Percentiles rank a stretch among this genome's conserved stretches.
Conservation (phyloP, 2,113 vertebrate genomes). For the Heterotilapia buettikoferi region DNA sequence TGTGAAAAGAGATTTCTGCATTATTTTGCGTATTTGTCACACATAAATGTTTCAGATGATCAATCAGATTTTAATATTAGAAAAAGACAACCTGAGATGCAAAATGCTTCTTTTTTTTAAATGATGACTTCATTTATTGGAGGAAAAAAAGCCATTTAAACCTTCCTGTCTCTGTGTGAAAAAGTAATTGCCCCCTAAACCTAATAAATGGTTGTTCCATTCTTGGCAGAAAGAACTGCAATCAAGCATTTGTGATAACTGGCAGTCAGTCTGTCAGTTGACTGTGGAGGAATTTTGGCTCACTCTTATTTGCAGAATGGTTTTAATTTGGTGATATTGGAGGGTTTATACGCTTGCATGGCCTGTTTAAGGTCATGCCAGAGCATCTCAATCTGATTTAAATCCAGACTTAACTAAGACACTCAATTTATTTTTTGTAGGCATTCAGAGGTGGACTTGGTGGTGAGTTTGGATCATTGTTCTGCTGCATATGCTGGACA, state of each 20-base stretch:
- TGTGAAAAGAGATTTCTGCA: not conserved
- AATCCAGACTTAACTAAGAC: not conserved
- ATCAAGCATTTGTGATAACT: not conserved
- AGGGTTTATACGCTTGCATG: not conserved
- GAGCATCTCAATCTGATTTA: not conserved
- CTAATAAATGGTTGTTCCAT: not conserved
- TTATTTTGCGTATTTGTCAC: not conserved
- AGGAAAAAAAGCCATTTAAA: not conserved
- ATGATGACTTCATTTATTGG: not conserved
- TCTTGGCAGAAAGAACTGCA: not conserved
- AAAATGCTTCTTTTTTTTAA: not conserved
- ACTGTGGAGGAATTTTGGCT: not conserved
- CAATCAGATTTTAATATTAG: not conserved
- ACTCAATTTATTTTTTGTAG: not conserved
- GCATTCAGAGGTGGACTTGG: not conserved
- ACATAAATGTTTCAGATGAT: not conserved
- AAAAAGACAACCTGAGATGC: not conserved
- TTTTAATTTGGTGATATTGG: not conserved
- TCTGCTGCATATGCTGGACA: not conserved
- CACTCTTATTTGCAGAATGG: not conserved
- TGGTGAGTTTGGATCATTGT: not conserved
- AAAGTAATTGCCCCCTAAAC: not conserved
- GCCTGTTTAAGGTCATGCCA: not conserved
- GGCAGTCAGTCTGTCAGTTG: not conserved
- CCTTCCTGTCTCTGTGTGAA: not conserved